Evolutionary conservation across 2,113 vertebrate species (phyloP).

Genomic region (Anolis sagrei): DNA sequence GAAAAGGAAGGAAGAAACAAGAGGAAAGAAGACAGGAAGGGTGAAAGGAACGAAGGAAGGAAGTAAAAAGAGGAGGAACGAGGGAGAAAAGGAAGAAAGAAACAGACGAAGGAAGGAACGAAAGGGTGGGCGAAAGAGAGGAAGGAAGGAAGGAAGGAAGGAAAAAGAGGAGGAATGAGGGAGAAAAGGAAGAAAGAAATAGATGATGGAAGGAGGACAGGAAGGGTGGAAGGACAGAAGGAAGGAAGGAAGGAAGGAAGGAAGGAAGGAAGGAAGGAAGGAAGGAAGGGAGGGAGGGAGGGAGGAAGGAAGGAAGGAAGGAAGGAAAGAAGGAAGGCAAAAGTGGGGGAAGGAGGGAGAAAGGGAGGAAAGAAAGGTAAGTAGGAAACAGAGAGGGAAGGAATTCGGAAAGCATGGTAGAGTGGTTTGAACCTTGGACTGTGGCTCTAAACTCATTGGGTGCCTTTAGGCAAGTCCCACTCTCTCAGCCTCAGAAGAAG

Average conservation of each 20-base stretch:
- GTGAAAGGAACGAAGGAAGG: background rate
- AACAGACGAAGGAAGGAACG: no score
- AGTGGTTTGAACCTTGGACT: background rate
- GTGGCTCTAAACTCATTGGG: no score
- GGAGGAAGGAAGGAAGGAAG: background rate
- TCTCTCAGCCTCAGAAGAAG: no score
- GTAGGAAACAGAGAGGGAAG: background rate
- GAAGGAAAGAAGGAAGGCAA: background rate
- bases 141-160: background rate
- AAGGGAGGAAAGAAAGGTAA: background rate
- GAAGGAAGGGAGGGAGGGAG: background rate
- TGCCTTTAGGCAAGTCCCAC: no score
- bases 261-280: background rate
- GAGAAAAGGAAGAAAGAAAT: no score
- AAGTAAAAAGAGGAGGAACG: no score
- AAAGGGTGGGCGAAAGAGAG: fast-evolving
- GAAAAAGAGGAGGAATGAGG: no score
- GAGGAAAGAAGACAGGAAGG: background rate
- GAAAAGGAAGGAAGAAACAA: no score
- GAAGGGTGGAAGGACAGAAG: background rate
- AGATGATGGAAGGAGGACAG: background rate
- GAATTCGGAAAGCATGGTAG: background rate
- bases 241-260: background rate
- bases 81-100: background rate
- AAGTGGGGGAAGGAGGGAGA: fast-evolving